Evolutionary conservation across 2,113 vertebrate species (phyloP).

Genomic region (Spermophilus dauricus): DNA sequence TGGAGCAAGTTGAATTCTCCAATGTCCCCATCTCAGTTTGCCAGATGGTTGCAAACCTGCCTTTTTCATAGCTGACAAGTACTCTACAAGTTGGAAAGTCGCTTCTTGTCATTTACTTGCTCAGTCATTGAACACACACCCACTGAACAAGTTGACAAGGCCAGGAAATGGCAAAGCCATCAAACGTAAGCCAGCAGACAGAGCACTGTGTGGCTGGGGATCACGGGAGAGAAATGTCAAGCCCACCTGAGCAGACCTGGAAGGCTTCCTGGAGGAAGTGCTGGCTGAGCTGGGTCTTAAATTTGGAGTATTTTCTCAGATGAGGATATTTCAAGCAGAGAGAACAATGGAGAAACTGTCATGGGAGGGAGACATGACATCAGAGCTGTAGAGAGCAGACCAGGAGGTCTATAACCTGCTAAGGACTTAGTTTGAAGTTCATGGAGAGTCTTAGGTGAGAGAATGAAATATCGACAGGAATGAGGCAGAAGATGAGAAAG

Average conservation of each 20-base stretch:
- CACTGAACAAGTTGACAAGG: too few species aligned
- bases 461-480: not conserved
- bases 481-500: not conserved
- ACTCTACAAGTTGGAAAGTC: not conserved
- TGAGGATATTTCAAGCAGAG: not conserved
- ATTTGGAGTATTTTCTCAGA: not conserved
- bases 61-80: not conserved
- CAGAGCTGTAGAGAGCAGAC: not conserved
- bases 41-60: not conserved
- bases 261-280: not conserved
- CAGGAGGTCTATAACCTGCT: not conserved
- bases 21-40: not conserved
- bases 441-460: not conserved
- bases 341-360: not conserved
- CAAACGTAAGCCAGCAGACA: not conserved
- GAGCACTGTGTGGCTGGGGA: too few species aligned
- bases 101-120: not conserved
- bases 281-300: not conserved
- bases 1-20: not conserved
- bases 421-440: not conserved
- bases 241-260: not conserved
- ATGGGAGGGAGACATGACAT: not conserved
- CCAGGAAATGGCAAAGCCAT: not conserved
- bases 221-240: not conserved
- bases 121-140: too few species aligned